Evolutionary conservation across 2,113 vertebrate genomes (phyloP), one percentile per base, ranked within the genome.

Genomic region (Nothobranchius furzeri): DNA sequence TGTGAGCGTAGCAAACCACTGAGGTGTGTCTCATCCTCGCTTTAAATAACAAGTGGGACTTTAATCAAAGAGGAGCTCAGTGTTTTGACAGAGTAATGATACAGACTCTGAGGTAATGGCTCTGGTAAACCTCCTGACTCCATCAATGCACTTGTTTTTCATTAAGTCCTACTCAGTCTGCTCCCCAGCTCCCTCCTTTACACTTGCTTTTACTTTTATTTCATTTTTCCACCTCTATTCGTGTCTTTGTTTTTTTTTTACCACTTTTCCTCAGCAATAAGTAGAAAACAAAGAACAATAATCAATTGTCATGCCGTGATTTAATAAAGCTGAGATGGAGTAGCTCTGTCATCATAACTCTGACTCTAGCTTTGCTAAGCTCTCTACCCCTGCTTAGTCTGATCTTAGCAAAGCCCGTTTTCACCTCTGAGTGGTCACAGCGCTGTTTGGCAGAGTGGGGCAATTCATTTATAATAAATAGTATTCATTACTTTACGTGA

Each of bases 61-160:
- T 82, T 81, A 87, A 87, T 85, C 77, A 83, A 77, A 84, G 62
- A 66, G 61, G 14, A 15, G 65, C 70, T 57, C 56, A 42, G 68
- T 64, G 70, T 70, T 82, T 75, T 85, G 80, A 78, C 78, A 76
- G 72, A 58, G 67, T 79, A 75, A 82, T 76, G 75, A 88, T 83
- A 77, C 60, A 52, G 67, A 69, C 69, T 64, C 61, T 42, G 79
- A 82, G 71, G 52, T 78, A 85, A 85, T 71, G 54, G 61, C 25
- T 79, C 75, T 81, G 13, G 15, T 69, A 78, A 87, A 83, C 66
- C 58, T 71, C 55, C 59, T 66, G 70, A 74, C 72, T 82, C 60
- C 5, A 56, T 45, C 64, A 78, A 79, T 75, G 50, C 25, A 48
- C 60, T 78, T 46, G 73, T 69, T 84, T 76, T 82, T 84, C 80